Conservation (phyloP, 2,797 vertebrate species). For the Anas capensis region DNA sequence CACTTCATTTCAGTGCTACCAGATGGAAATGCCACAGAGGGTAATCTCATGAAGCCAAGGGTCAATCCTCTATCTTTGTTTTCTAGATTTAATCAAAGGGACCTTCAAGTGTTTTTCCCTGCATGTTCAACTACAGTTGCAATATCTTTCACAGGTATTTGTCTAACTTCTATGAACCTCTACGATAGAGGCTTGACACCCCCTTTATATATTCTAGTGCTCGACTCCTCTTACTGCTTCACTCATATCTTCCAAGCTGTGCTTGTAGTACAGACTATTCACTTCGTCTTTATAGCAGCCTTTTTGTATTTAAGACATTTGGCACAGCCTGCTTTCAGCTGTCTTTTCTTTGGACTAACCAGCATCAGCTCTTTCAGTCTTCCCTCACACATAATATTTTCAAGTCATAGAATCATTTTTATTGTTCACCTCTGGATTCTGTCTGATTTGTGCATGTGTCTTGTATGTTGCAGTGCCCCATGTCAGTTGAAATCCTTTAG, state of each 20-base stretch:
- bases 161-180: not conserved
- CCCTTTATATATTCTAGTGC: not conserved
- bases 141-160: not conserved
- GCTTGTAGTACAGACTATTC: not conserved
- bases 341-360: not conserved
- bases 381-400: not conserved
- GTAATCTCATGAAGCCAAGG: not conserved
- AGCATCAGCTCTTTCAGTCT: not conserved
- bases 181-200: fast-evolving
- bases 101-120: not conserved
- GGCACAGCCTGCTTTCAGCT: not conserved
- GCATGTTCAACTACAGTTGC: not conserved
- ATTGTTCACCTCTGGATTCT: not conserved
- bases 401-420: not conserved
- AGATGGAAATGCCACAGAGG: not conserved
- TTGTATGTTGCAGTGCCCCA: not conserved
- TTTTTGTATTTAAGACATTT: not conserved
- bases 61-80: not conserved
- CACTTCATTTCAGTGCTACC: not conserved
- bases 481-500: not conserved
- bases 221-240: not conserved
- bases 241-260: not conserved
- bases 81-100: not conserved
- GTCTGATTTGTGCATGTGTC: not conserved
- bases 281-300: not conserved